Percentiles rank a stretch among this genome's conserved stretches.
phyloP scores from a whole-genome alignment of 2,888 invertebrate species.

The Hylaea fasciaria region DNA sequence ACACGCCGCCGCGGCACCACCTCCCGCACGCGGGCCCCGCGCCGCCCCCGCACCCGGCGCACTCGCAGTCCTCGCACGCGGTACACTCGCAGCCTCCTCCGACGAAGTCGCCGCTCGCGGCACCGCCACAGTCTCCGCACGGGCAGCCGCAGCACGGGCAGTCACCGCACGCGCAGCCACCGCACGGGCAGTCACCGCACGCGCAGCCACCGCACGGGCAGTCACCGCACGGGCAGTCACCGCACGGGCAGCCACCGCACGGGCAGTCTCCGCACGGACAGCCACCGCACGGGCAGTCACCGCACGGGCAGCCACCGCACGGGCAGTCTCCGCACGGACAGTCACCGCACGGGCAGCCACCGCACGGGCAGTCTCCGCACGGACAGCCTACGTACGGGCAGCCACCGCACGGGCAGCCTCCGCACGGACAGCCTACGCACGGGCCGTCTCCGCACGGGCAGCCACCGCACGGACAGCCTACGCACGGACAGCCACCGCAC shows the following conservation, averaged over 20 bases:
- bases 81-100: conserved; percentile 6
- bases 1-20: conserved; percentile 9
- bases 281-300: background rate
- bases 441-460: conserved; percentile 14
- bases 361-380: too few relatives aligned
- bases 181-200: conserved; percentile 8
- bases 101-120: conserved; percentile 9
- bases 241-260: background rate
- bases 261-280: too few relatives aligned
- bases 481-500: conserved; percentile 5
- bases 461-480: conserved; percentile 12
- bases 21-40: conserved; percentile 12
- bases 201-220: too few relatives aligned
- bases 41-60: conserved; percentile 25
- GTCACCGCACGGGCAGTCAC: conserved; percentile 10
- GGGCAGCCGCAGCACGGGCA: background rate
- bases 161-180: too few relatives aligned
- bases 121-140: conserved; percentile 20
- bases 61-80: conserved; percentile 14
- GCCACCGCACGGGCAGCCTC: conserved; percentile 17
- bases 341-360: conserved; percentile 9
- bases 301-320: background rate
- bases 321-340: conserved; percentile 12
- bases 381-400: too few relatives aligned
- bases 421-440: too few relatives aligned